Conservation (phyloP, 2,113 vertebrate genomes). For the Gracilinanus agilis region DNA sequence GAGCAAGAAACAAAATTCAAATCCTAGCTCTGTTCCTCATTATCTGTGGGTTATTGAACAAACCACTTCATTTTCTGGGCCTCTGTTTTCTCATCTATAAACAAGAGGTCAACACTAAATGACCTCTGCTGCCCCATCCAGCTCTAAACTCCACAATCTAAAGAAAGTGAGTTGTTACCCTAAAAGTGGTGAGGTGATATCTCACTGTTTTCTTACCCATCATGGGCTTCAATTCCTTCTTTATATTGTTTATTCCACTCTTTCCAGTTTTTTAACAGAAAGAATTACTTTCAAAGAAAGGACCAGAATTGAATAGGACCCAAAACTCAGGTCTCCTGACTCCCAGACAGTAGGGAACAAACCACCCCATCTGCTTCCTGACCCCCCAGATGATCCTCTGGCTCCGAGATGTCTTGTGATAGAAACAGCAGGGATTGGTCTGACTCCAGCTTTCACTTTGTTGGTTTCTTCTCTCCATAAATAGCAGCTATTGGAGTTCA, state of each 20-base stretch:
- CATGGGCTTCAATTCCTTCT: background rate
- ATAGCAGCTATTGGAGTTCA: constrained; percentile 2
- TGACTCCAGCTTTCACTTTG: background rate
- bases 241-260: background rate
- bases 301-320: background rate
- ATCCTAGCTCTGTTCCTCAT: background rate
- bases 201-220: background rate
- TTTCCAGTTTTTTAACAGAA: background rate
- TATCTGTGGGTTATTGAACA: background rate
- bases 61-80: background rate
- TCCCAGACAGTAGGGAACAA: background rate
- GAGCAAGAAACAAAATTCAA: background rate
- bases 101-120: background rate
- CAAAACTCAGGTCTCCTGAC: background rate
- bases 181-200: background rate
- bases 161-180: background rate
- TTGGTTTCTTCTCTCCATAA: background rate
- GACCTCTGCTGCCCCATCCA: background rate
- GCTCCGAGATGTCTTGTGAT: background rate
- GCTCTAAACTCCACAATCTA: background rate
- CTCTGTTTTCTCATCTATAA: background rate
- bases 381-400: background rate
- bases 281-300: background rate
- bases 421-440: background rate
- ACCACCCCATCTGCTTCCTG: background rate